Percentiles rank a stretch among this genome's conserved stretches.
phyloP scores from a whole-genome alignment of 2,888 invertebrate genomes.

The Oxyscelio sp. region DNA sequence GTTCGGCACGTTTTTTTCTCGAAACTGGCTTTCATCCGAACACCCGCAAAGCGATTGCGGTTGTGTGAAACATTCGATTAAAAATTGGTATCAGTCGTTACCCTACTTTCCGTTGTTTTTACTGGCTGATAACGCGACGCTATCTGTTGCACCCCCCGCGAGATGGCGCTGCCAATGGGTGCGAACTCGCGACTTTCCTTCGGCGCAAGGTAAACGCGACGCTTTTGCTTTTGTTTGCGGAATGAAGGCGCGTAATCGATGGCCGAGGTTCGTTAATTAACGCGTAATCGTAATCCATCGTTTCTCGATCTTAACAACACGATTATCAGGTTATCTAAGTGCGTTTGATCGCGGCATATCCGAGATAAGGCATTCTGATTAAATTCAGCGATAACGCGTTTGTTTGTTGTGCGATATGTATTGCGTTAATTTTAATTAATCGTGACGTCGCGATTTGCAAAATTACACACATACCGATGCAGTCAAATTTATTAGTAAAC shows the following conservation, averaged over 20 bases:
- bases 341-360: constrained; percentile 30
- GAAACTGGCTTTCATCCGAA: too few species aligned
- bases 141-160: constrained; percentile 69
- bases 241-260: background rate
- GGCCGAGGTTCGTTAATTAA: constrained; percentile 19
- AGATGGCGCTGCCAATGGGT: constrained; percentile 76
- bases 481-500: too few species aligned
- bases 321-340: constrained; percentile 38
- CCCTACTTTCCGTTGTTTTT: constrained; percentile 23
- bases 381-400: constrained; percentile 31
- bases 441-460: constrained; percentile 14
- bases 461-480: too few species aligned
- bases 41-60: too few species aligned
- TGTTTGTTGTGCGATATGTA: constrained; percentile 31
- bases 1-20: too few species aligned
- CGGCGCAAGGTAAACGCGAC: constrained; percentile 1
- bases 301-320: constrained; percentile 32
- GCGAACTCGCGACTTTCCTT: background rate
- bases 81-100: constrained; percentile 14
- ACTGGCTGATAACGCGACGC: constrained; percentile 37
- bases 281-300: constrained; percentile 31
- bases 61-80: background rate
- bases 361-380: constrained; percentile 44
- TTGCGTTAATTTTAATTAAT: constrained; percentile 35
- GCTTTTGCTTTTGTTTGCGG: background rate